phyloP scores from a whole-genome alignment of 2,888 invertebrate species.

The Heliconius charithonia region DNA sequence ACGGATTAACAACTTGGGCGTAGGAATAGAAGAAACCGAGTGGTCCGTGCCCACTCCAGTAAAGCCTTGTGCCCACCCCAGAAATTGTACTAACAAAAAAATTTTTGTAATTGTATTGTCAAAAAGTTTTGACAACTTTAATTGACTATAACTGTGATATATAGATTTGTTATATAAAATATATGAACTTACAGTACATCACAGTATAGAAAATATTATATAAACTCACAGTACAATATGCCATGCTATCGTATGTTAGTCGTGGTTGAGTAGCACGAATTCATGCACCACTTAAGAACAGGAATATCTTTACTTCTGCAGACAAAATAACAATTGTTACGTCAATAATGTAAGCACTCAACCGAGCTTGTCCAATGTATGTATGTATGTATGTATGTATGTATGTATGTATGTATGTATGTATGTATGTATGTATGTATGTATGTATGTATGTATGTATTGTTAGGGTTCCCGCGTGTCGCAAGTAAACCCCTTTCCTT shows the following conservation, averaged over 20 bases:
- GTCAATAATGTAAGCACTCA: conserved; percentile 33
- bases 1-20: no score
- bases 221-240: neutral
- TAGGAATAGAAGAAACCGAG: no score
- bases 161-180: neutral
- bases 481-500: neutral
- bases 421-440: no score
- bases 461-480: neutral
- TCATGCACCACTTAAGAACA: conserved; percentile 26
- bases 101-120: no score
- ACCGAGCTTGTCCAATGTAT: conserved; percentile 33
- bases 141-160: neutral
- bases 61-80: no score
- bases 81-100: no score
- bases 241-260: conserved; percentile 8
- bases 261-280: conserved; percentile 24
- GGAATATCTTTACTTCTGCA: conserved; percentile 28
- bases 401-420: no score
- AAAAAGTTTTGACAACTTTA: neutral
- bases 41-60: no score
- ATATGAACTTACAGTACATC: neutral
- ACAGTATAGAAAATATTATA: neutral
- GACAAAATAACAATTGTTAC: conserved; percentile 37
- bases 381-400: conserved; percentile 38
- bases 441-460: conserved; percentile 37